Evolutionary conservation across 2,113 vertebrate species (phyloP).

Genomic region (Trinectes maculatus): DNA sequence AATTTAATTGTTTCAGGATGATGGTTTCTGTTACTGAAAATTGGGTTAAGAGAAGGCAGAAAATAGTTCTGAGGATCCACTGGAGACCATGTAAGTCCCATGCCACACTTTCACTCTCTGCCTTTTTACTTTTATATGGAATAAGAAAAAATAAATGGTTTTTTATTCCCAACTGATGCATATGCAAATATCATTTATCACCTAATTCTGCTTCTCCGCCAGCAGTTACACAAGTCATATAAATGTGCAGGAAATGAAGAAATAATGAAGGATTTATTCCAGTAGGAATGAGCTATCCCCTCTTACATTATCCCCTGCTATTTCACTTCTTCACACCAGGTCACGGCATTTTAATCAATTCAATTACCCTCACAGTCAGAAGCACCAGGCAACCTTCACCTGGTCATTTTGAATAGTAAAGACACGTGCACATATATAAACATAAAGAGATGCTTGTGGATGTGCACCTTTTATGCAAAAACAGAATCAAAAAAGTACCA

Average conservation of each 20-base stretch:
- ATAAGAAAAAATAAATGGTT: neutral
- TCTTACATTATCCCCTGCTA: neutral
- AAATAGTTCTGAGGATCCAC: neutral
- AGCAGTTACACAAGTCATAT: neutral
- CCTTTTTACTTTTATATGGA: neutral
- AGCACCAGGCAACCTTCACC: neutral
- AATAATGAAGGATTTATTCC: slow-evolving; percentile 5
- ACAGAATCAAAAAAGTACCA: too few relatives aligned
- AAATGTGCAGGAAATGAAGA: neutral
- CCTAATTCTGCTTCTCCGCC: neutral
- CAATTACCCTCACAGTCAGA: slow-evolving; percentile 45
- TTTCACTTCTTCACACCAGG: slow-evolving; percentile 32
- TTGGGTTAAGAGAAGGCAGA: neutral
- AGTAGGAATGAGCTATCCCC: neutral
- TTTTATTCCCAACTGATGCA: neutral
- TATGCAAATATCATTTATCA: neutral
- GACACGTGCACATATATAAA: neutral
- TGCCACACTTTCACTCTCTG: neutral
- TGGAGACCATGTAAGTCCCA: neutral
- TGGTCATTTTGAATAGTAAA: neutral
- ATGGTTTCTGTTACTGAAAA: neutral
- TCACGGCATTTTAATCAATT: slow-evolving; percentile 18
- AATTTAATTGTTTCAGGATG: too few relatives aligned
- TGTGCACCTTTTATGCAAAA: too few relatives aligned
- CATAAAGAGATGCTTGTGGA: neutral